Conservation (phyloP, 2,113 vertebrate genomes). For the Rattus rattus region DNA sequence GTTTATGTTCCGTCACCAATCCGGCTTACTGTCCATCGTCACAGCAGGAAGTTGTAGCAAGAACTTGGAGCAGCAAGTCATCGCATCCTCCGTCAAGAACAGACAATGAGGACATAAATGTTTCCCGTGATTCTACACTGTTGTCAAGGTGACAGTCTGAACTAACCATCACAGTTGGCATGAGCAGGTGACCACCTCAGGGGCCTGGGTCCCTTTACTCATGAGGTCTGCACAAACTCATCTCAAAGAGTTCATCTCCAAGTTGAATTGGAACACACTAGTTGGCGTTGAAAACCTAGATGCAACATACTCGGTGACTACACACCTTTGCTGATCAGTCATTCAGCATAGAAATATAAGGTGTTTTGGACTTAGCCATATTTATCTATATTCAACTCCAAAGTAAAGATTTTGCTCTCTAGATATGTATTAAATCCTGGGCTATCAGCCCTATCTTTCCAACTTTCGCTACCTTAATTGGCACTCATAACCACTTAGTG, state of each 20-base stretch:
- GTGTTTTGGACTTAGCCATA: neutral
- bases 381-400: neutral
- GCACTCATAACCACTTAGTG: neutral
- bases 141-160: neutral
- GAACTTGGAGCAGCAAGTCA: neutral
- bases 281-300: neutral
- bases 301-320: neutral
- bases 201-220: neutral
- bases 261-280: neutral
- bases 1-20: neutral
- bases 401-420: neutral
- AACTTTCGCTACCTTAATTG: neutral
- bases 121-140: neutral
- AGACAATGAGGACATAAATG: neutral
- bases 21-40: neutral
- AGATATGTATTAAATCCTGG: neutral
- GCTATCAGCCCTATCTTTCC: neutral
- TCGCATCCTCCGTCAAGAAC: neutral
- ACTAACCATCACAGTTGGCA: too few species aligned
- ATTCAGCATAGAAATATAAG: neutral
- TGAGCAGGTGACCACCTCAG: neutral
- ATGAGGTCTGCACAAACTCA: neutral
- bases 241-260: neutral
- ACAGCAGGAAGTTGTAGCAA: neutral
- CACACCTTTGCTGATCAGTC: neutral